Conservation (phyloP, 2,113 vertebrate genomes). For the Leucosticte australis region DNA sequence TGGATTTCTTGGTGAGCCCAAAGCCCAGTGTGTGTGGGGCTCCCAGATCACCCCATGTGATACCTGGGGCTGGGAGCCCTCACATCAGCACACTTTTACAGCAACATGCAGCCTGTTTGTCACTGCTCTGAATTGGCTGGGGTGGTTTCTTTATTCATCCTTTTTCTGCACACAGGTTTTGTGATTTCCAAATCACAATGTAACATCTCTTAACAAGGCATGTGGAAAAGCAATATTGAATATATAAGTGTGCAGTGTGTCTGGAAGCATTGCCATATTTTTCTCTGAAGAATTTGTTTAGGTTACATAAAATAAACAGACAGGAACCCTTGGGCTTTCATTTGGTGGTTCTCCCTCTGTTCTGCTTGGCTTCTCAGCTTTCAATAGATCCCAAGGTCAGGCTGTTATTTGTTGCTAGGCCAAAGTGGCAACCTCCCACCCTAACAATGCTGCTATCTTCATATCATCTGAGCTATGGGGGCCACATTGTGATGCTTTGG, state of each 20-base stretch:
- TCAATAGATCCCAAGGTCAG: constrained; percentile 67
- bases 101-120: background rate
- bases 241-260: background rate
- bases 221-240: background rate
- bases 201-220: background rate
- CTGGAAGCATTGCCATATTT: constrained; percentile 30
- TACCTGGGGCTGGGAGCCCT: background rate
- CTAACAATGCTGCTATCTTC: constrained; percentile 59
- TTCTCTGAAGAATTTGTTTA: constrained; percentile 34
- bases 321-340: constrained; percentile 25
- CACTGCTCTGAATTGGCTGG: background rate
- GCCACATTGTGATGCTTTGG: constrained; percentile 65
- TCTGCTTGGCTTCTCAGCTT: constrained; percentile 69
- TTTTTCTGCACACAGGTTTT: background rate
- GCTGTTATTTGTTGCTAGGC: constrained; percentile 65
- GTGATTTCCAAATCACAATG: background rate
- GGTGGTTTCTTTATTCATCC: background rate
- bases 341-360: constrained; percentile 46
- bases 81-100: background rate
- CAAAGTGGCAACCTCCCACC: constrained; percentile 55
- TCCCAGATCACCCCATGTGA: accelerated
- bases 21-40: background rate
- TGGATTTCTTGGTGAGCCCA: background rate
- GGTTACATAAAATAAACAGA: constrained; percentile 49
- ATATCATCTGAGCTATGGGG: constrained; percentile 53